phyloP scores from a whole-genome alignment of 2,797 vertebrate species.

The Melanotaenia boesemani region DNA sequence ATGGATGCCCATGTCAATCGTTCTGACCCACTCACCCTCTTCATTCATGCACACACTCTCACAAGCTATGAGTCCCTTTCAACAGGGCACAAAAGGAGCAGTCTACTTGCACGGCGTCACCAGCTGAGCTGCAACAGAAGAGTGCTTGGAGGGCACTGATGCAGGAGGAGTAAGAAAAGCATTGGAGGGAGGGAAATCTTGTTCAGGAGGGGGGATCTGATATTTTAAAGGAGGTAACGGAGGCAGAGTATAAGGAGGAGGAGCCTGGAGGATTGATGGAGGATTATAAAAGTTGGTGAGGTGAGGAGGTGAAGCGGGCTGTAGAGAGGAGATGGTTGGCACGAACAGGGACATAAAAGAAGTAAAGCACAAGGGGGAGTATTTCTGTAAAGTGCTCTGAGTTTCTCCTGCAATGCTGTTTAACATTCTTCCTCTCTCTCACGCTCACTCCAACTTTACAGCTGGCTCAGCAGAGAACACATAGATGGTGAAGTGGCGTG shows the following conservation, averaged over 20 bases:
- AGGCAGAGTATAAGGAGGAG: conserved; percentile 25
- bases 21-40: conserved; percentile 48
- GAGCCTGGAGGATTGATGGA: conserved; percentile 52
- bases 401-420: conserved; percentile 50
- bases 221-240: conserved; percentile 38
- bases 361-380: conserved; percentile 33
- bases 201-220: conserved; percentile 25
- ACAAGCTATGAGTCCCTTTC: conserved; percentile 43
- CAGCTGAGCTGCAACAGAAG: conserved; percentile 63
- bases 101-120: conserved; percentile 57
- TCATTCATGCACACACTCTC: conserved; percentile 16
- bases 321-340: background rate
- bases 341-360: conserved; percentile 20
- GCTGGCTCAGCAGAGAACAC: conserved; percentile 77
- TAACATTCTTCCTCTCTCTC: conserved; percentile 53
- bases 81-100: conserved; percentile 70
- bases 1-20: conserved; percentile 73
- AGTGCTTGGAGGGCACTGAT: conserved; percentile 43
- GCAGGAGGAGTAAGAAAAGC: conserved; percentile 5
- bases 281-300: conserved; percentile 39
- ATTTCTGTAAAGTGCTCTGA: conserved; percentile 30
- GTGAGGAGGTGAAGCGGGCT: conserved; percentile 26
- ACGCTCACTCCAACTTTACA: conserved; percentile 62
- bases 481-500: conserved; percentile 70
- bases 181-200: background rate